These are phyloP conservation scores for Hippoglossus hippoglossus DNA, from an alignment of 2,797 vertebrate genomes.

Conservation along the genomic window DNA sequence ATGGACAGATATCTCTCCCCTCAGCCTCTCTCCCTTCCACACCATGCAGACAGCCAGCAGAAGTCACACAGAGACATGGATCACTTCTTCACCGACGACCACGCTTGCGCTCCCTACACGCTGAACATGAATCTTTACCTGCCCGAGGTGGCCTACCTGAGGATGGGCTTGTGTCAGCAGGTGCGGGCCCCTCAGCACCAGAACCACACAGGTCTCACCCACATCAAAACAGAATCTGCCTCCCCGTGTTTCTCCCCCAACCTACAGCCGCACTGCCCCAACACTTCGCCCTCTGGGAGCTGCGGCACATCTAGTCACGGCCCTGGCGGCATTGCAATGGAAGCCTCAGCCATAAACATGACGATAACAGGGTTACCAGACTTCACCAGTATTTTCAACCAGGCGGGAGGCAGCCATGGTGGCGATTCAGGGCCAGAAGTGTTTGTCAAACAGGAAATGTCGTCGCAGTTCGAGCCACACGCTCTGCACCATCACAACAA, in stretches of 20 bases:
- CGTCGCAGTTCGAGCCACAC: slow-evolving; percentile 87
- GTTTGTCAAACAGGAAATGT: slow-evolving; percentile 97
- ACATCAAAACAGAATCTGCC: slow-evolving; percentile 91
- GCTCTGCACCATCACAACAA: slow-evolving; percentile 82
- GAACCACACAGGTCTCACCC: slow-evolving; percentile 71
- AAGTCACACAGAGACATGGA: slow-evolving; percentile 93
- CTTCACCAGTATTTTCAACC: slow-evolving; percentile 97
- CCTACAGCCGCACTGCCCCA: slow-evolving; percentile 88
- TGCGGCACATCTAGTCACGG: slow-evolving; percentile 61
- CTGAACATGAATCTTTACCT: slow-evolving; percentile 99
- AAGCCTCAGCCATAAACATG: slow-evolving; percentile 71
- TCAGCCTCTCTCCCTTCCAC: slow-evolving; percentile 74
- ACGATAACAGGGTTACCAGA: slow-evolving; percentile 89
- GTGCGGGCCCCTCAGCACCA: slow-evolving; percentile 68
- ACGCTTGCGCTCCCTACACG: slow-evolving; percentile 90
- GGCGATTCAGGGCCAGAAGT: slow-evolving; percentile 76
- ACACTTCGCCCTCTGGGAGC: slow-evolving; percentile 56
- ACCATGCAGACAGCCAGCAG: slow-evolving; percentile 80
- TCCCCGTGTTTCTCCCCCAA: slow-evolving; percentile 81
- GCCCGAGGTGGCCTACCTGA: slow-evolving; percentile 92
- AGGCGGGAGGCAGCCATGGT: slow-evolving; percentile 68
- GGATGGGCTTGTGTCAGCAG: slow-evolving; percentile 92
- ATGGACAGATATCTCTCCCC: slow-evolving; percentile 96
- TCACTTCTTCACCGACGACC: slow-evolving; percentile 92
- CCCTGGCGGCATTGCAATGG: slow-evolving; percentile 56